Conservation (phyloP, 2,888 invertebrate genomes). For the Drosophila barbarae region DNA sequence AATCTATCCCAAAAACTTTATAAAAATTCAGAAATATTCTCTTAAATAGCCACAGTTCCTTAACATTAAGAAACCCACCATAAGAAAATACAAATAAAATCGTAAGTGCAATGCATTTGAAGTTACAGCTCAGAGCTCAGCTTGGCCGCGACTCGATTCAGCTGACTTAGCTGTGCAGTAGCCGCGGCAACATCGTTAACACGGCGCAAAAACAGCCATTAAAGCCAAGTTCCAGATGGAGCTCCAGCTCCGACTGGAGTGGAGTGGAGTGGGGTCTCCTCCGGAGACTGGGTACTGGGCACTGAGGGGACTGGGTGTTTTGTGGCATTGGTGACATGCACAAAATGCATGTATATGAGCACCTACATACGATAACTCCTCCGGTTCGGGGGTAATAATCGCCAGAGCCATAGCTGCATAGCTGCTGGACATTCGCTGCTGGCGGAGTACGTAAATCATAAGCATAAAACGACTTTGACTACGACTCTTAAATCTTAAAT, state of each 20-base stretch:
- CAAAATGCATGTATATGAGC: slow-evolving; percentile 75
- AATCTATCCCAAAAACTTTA: not conserved
- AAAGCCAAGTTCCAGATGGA: slow-evolving; percentile 50
- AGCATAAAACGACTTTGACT: slow-evolving; percentile 48
- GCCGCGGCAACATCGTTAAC: slow-evolving; percentile 70
- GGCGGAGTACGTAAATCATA: slow-evolving; percentile 67
- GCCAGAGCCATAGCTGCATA: slow-evolving; percentile 37
- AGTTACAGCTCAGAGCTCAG: slow-evolving; percentile 20
- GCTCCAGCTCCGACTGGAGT: slow-evolving; percentile 11
- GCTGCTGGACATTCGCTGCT: slow-evolving; percentile 46
- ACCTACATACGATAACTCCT: slow-evolving; percentile 63
- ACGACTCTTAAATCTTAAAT: slow-evolving; percentile 10
- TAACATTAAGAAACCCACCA: slow-evolving; percentile 22
- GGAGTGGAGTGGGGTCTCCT: slow-evolving; percentile 12
- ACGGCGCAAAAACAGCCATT: slow-evolving; percentile 70
- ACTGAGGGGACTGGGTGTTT: slow-evolving; percentile 22
- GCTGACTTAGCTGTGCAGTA: slow-evolving; percentile 49
- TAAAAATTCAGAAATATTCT: not conserved
- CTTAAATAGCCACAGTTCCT: slow-evolving; percentile 40
- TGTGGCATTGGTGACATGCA: slow-evolving; percentile 69
- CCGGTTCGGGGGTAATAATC: slow-evolving; percentile 61
- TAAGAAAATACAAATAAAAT: slow-evolving; percentile 36
- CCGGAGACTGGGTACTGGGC: slow-evolving; percentile 13
- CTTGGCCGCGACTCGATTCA: slow-evolving; percentile 25
- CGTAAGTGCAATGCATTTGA: slow-evolving; percentile 63